Conservation (phyloP, 2,888 invertebrate genomes). For the Limnephilus rhombicus region DNA sequence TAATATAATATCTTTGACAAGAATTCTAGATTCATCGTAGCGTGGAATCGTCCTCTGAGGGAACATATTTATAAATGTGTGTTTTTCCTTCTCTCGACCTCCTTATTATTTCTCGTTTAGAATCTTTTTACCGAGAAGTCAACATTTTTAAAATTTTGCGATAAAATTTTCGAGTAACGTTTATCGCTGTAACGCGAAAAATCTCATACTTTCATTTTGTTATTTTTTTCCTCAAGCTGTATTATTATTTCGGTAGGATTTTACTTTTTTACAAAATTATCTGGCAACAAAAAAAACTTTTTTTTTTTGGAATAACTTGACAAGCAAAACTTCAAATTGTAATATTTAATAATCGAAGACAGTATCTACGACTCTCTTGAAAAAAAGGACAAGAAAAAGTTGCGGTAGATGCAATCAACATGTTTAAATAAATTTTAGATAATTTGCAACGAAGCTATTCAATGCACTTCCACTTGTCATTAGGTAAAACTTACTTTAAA, state of each 20-base stretch:
- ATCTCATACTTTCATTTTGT: not conserved
- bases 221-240: not conserved
- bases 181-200: not conserved
- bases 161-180: not conserved
- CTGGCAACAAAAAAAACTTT: too few species aligned
- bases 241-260: not conserved
- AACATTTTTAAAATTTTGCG: not conserved
- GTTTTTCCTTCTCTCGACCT: not conserved
- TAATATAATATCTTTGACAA: not conserved
- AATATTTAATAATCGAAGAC: too few species aligned
- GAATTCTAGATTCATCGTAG: not conserved
- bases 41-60: not conserved
- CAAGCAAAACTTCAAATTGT: too few species aligned
- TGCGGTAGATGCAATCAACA: too few species aligned
- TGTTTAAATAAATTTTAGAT: too few species aligned
- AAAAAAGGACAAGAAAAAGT: too few species aligned
- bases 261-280: not conserved
- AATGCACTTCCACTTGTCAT: too few species aligned
- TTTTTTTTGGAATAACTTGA: too few species aligned
- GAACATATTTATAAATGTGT: not conserved
- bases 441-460: too few species aligned
- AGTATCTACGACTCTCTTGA: too few species aligned
- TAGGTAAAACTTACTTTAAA: too few species aligned
- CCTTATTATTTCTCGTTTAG: not conserved
- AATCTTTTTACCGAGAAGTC: not conserved